Base-by-base conservation (phyloP, 2,888 invertebrate species). In the Dryobotodes eremita region DNA sequence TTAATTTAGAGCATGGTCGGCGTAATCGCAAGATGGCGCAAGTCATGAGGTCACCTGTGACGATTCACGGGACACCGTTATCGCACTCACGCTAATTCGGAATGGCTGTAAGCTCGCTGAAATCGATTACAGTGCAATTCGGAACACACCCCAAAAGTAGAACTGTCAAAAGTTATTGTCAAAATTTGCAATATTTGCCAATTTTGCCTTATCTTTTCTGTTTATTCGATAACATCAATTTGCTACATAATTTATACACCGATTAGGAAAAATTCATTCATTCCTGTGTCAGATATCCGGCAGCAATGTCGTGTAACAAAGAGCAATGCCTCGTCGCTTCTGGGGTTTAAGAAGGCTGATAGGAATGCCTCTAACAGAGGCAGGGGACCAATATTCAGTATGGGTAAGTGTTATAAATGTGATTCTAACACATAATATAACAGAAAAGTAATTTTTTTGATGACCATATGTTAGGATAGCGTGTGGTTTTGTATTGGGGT, bases 381-480 rank as follows among this genome's bases (percentile, higher is more conserved):
- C 94, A 80, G 95, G 94, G 79, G 97, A 97, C 92, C 97, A 97
- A 92, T 98, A 98, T 94, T 97, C 97, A 79, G 95, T 97, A 89
- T 97, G 97, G 97, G 97, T 97, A 94, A 95, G 97, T 89, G 68
- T 71, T 84, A 65, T 23, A 26, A 36, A 57, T 42, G 66, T 20
- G 13, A 71, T 42, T 42, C 31, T 31, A 31, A 71, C 36, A 55
- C 23, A 0, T 13, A 36, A 17, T 64, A 1, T 72, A 42, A 46
- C 13, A 61, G 26, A 66, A 26, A 61, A 77, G 2, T 15, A 6
- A 10, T 68, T 46, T 62, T 61, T 59, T 42, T 36, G 2, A 5
- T 26, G n/a, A 57, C 74, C 76, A 78, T 84, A 84, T 79, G 82
- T 71, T 79, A 55, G 23, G 13, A 6, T 0, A 68, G 7, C 20